These are phyloP conservation scores for Bergia sp. DNA, from an alignment of 92 coral and sea anemone species.

Conservation along the genomic window DNA sequence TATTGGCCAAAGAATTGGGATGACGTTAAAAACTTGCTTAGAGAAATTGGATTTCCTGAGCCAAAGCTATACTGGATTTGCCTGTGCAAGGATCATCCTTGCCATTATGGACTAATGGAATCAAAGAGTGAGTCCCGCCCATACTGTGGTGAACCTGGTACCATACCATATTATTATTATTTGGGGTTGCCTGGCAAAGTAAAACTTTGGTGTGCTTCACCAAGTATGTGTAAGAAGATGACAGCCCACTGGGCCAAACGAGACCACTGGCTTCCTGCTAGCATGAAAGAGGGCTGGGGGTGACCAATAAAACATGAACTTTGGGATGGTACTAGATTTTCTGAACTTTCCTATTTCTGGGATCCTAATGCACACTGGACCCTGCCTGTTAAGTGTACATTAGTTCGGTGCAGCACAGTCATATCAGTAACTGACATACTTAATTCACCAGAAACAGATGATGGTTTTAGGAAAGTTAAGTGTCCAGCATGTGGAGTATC, in stretches of 20 bases:
- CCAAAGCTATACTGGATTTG: conserved; percentile 61
- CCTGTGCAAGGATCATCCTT: conserved; percentile 51
- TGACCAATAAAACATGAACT: conserved; percentile 39
- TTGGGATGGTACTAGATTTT: conserved; percentile 61
- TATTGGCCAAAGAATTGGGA: no score
- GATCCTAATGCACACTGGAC: conserved; percentile 49
- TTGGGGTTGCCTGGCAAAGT: conserved; percentile 29
- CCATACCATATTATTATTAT: conserved; percentile 47
- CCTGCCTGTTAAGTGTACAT: conserved; percentile 56
- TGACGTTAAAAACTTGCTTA: conserved; percentile 33
- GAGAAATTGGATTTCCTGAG: conserved; percentile 40
- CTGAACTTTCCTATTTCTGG: conserved; percentile 58
- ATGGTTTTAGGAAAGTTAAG: conserved; percentile 27
- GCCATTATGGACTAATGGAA: conserved; percentile 49
- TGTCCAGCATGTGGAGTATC: conserved; percentile 52
- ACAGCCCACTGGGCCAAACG: conserved; percentile 46
- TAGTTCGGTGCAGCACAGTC: conserved; percentile 46
- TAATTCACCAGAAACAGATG: conserved; percentile 53
- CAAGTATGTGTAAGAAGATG: conserved; percentile 53
- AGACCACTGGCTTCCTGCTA: conserved; percentile 56
- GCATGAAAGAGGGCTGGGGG: conserved; percentile 46
- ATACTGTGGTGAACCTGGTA: conserved; percentile 52
- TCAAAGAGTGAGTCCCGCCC: conserved; percentile 45
- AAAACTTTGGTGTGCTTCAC: conserved; percentile 44
- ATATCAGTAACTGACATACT: conserved; percentile 51